phyloP scores from a whole-genome alignment of 2,888 invertebrate species.

The Beris morrisii region DNA sequence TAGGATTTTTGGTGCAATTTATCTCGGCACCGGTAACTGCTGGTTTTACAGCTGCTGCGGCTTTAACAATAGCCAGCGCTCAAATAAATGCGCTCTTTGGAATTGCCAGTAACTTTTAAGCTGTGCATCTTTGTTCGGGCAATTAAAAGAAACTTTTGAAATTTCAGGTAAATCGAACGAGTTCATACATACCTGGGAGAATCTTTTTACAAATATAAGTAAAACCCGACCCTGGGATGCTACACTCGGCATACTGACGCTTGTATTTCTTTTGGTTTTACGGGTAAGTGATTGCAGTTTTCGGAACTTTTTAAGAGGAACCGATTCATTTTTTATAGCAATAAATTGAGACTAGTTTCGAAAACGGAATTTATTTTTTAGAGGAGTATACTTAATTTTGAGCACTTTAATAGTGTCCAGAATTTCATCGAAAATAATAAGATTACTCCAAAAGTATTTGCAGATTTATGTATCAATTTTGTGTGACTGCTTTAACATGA shows the following conservation, averaged over 20 bases:
- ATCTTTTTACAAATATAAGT: constrained; percentile 65
- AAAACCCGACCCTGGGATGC: constrained; percentile 67
- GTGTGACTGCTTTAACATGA: too few relatives aligned
- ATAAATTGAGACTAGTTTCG: too few relatives aligned
- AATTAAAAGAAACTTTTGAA: background rate
- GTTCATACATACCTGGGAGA: constrained; percentile 65
- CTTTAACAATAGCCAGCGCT: constrained; percentile 78
- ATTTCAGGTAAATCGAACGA: constrained; percentile 58
- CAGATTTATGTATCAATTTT: too few relatives aligned
- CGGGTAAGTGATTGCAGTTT: constrained; percentile 58
- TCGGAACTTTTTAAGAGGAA: too few relatives aligned
- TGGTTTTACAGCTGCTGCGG: constrained; percentile 84
- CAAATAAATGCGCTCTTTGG: constrained; percentile 77
- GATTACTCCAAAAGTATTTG: too few relatives aligned
- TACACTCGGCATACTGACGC: constrained; percentile 65
- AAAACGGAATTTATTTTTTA: too few relatives aligned
- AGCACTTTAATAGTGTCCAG: too few relatives aligned
- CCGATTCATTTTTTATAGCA: too few relatives aligned
- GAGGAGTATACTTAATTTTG: too few relatives aligned
- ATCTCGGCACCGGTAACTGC: constrained; percentile 83
- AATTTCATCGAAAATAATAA: too few relatives aligned
- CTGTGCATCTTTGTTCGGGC: background rate
- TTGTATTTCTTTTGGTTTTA: constrained; percentile 63
- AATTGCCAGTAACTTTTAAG: constrained; percentile 58
- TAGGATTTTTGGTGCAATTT: constrained; percentile 81